Evolutionary conservation across 2,888 invertebrate species (phyloP).

Genomic region (Drosophila limbata): DNA sequence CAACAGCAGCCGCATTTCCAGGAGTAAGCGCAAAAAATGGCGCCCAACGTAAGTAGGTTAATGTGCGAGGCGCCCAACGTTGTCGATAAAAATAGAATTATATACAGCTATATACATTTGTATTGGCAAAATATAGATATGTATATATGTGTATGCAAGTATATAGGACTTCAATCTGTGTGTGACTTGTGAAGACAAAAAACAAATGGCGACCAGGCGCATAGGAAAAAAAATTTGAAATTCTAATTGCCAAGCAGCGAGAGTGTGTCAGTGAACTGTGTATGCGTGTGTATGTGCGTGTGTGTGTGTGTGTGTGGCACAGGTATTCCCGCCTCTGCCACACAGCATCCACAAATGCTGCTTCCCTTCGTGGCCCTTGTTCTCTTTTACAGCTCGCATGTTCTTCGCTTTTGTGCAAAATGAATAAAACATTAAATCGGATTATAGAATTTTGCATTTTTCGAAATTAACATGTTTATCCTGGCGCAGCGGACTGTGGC

Average conservation of each 20-base stretch:
- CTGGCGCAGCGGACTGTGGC: constrained; percentile 50
- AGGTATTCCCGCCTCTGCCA: constrained; percentile 17
- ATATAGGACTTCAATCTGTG: constrained; percentile 50
- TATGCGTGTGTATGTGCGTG: constrained; percentile 25
- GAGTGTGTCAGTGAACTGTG: constrained; percentile 36
- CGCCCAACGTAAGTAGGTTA: constrained; percentile 72
- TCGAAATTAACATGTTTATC: constrained; percentile 80
- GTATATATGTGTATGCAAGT: constrained; percentile 3
- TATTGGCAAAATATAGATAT: constrained; percentile 28
- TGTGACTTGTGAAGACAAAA: constrained; percentile 40
- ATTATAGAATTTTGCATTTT: constrained; percentile 82
- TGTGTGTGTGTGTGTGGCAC: constrained; percentile 32
- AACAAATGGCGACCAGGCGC: constrained; percentile 58
- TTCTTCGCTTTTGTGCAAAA: constrained; percentile 66
- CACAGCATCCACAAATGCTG: not conserved
- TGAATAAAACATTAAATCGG: constrained; percentile 82
- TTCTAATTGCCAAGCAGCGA: constrained; percentile 68
- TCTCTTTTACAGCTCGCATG: constrained; percentile 18
- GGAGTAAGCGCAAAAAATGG: constrained; percentile 49
- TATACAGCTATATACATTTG: constrained; percentile 22
- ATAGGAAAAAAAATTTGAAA: constrained; percentile 65
- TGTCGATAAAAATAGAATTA: constrained; percentile 68
- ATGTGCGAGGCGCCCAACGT: constrained; percentile 61
- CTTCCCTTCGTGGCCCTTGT: constrained; percentile 7
- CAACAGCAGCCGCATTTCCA: constrained; percentile 6